Conservation (phyloP, 2,113 vertebrate genomes). For the Mus pahari region DNA sequence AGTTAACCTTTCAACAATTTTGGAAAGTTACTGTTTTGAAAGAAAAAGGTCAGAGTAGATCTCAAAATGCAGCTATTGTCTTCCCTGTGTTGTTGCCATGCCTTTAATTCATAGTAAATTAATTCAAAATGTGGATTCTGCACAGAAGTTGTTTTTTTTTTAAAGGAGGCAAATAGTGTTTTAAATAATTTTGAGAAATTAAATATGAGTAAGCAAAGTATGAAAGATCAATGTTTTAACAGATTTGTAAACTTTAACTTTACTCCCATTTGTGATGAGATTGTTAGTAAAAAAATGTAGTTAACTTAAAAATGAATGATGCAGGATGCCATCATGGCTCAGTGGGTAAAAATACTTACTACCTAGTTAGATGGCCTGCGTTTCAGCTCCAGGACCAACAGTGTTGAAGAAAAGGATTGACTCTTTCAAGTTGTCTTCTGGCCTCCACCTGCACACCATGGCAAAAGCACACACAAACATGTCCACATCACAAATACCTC, state of each 20-base stretch:
- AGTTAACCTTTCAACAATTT: constrained; percentile 84
- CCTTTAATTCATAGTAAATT: constrained; percentile 70
- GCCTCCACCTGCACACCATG: not conserved
- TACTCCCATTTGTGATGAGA: constrained; percentile 4
- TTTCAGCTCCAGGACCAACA: not conserved
- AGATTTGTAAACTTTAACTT: not conserved
- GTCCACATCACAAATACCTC: not conserved
- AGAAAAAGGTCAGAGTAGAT: constrained; percentile 80
- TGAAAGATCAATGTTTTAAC: not conserved
- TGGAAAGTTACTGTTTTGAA: constrained; percentile 82
- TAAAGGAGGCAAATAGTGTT: not conserved
- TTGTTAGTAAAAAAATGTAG: not conserved
- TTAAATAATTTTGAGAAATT: not conserved
- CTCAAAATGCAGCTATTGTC: constrained; percentile 75
- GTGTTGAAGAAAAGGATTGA: not conserved
- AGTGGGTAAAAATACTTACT: not conserved
- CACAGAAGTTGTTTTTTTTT: not conserved
- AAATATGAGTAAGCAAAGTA: not conserved
- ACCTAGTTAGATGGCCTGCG: too few relatives aligned
- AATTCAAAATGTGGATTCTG: constrained; percentile 35
- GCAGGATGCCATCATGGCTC: too few relatives aligned
- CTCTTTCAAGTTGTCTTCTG: not conserved
- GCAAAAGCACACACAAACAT: not conserved
- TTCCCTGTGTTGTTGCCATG: constrained; percentile 44
- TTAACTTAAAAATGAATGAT: not conserved